Percentiles rank a stretch among this genome's conserved stretches.
Conservation (phyloP, 2,888 invertebrate species). For the Pantelozetes paolii region DNA sequence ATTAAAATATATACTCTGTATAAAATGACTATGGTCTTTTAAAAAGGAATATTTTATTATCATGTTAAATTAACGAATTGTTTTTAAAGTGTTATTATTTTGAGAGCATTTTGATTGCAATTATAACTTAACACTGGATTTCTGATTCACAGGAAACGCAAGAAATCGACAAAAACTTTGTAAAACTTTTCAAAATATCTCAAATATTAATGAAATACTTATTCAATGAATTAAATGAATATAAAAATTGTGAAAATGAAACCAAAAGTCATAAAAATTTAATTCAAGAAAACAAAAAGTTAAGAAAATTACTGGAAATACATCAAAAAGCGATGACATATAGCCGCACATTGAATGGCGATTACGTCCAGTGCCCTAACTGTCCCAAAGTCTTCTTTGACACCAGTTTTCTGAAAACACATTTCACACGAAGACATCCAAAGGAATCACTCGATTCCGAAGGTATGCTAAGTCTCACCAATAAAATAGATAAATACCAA, state of each 20-base stretch:
- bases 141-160: neutral
- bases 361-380: slow-evolving; percentile 31
- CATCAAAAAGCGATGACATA: slow-evolving; percentile 40
- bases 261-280: slow-evolving; percentile 34
- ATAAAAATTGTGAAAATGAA: neutral
- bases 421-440: slow-evolving; percentile 36
- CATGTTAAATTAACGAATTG: no score
- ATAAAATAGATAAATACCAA: slow-evolving; percentile 1
- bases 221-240: slow-evolving; percentile 22
- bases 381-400: slow-evolving; percentile 39
- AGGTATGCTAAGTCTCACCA: slow-evolving; percentile 4
- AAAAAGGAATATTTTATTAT: no score
- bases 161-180: slow-evolving; percentile 18
- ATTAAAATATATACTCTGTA: neutral
- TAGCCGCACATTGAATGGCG: slow-evolving; percentile 4
- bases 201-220: slow-evolving; percentile 37
- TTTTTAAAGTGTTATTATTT: no score
- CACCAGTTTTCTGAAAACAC: slow-evolving; percentile 28
- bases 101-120: no score
- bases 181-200: slow-evolving; percentile 23
- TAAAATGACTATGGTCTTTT: neutral
- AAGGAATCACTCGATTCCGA: slow-evolving; percentile 29
- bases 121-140: no score
- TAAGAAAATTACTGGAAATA: slow-evolving; percentile 37
- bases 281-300: slow-evolving; percentile 33